Conservation (phyloP, 2,888 invertebrate genomes). For the Philereme vetulata region DNA sequence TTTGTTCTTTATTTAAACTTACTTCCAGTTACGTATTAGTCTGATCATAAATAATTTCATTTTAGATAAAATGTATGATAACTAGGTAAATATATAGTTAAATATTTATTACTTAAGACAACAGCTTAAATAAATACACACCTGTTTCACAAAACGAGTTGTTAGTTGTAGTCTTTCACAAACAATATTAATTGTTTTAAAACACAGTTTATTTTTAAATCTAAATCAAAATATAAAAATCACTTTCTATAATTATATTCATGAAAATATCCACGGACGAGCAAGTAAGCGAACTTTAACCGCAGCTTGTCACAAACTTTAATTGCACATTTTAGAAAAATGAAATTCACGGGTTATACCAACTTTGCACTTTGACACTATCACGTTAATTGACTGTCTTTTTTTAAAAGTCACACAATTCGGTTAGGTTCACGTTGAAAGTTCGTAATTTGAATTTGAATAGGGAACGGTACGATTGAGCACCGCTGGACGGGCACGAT, state of each 20-base stretch:
- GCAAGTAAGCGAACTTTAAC: conserved; percentile 62
- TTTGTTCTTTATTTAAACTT: no score
- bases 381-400: conserved; percentile 42
- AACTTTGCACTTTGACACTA: conserved; percentile 54
- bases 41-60: no score
- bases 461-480: conserved; percentile 56
- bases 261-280: conserved; percentile 56
- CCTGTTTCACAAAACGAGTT: conserved; percentile 34
- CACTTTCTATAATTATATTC: conserved; percentile 39
- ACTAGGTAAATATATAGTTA: not conserved
- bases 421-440: conserved; percentile 49
- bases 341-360: conserved; percentile 37
- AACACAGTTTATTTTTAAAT: conserved; percentile 11
- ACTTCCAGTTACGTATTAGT: no score
- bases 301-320: conserved; percentile 68
- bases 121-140: conserved; percentile 38
- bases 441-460: conserved; percentile 61
- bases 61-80: not conserved
- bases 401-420: conserved; percentile 47
- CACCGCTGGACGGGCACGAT: conserved; percentile 69
- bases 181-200: conserved; percentile 13
- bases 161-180: conserved; percentile 22
- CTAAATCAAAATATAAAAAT: conserved; percentile 13
- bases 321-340: conserved; percentile 47
- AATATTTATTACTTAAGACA: not conserved